These are phyloP conservation scores for Clostera curtula DNA, from an alignment of 2,888 invertebrate genomes.

Conservation along the genomic window DNA sequence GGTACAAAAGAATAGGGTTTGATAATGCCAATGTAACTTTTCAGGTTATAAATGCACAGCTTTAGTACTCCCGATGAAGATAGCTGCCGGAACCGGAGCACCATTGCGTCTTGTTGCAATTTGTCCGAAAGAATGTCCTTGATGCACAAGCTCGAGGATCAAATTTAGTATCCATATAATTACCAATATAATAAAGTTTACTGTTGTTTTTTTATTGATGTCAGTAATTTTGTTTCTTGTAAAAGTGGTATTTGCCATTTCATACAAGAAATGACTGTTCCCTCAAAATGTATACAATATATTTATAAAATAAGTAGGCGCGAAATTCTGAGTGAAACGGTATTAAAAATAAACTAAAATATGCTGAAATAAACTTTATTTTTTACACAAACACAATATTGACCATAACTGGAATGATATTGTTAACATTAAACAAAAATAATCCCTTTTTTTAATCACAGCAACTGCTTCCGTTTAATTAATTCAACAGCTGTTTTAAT, in stretches of 20 bases:
- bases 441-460: too few species aligned
- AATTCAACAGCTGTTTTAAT: too few species aligned
- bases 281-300: too few species aligned
- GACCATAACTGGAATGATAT: too few species aligned
- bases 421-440: too few species aligned
- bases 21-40: constrained; percentile 19
- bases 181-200: too few species aligned
- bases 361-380: not conserved
- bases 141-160: not conserved
- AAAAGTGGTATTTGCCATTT: too few species aligned
- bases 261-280: too few species aligned
- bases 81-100: constrained; percentile 77
- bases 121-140: constrained; percentile 37
- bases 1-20: not conserved
- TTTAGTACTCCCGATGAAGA: constrained; percentile 78
- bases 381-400: not conserved
- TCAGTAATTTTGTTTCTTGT: too few species aligned
- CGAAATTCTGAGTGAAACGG: not conserved
- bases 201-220: too few species aligned
- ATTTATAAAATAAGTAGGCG: not conserved
- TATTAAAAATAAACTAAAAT: not conserved
- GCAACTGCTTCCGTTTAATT: too few species aligned
- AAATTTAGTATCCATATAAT: too few species aligned
- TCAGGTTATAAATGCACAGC: constrained; percentile 67
- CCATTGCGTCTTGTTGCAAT: constrained; percentile 76